Conservation (phyloP, 2,888 invertebrate species). For the Tinea semifulvella region DNA sequence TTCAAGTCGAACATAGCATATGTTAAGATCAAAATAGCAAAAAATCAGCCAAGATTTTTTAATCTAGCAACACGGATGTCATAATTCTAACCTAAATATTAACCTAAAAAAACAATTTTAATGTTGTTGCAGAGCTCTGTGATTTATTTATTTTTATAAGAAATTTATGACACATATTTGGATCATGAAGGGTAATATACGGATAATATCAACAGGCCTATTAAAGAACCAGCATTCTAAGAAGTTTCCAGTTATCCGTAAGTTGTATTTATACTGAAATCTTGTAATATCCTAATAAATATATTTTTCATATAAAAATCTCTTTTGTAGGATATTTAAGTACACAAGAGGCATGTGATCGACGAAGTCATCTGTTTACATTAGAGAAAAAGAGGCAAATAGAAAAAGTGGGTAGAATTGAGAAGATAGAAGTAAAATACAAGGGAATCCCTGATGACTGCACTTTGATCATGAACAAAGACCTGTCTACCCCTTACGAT, state of each 20-base stretch:
- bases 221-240: neutral
- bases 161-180: neutral
- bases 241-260: constrained; percentile 1
- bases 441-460: constrained; percentile 77
- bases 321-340: constrained; percentile 53
- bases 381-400: constrained; percentile 79
- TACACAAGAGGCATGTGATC: constrained; percentile 58
- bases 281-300: neutral
- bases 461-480: constrained; percentile 88
- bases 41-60: too few relatives aligned
- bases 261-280: constrained; percentile 1
- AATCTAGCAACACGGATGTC: neutral
- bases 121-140: neutral
- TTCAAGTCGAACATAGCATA: too few relatives aligned
- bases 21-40: too few relatives aligned
- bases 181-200: constrained; percentile 37
- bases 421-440: constrained; percentile 90
- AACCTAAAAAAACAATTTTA: neutral
- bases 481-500: constrained; percentile 90
- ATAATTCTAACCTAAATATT: neutral
- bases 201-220: neutral
- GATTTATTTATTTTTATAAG: neutral
- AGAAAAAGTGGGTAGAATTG: constrained; percentile 80
- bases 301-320: neutral
- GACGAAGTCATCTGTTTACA: constrained; percentile 77